phyloP scores from a whole-genome alignment of 2,113 vertebrate species.

The Hemiscyllium ocellatum region DNA sequence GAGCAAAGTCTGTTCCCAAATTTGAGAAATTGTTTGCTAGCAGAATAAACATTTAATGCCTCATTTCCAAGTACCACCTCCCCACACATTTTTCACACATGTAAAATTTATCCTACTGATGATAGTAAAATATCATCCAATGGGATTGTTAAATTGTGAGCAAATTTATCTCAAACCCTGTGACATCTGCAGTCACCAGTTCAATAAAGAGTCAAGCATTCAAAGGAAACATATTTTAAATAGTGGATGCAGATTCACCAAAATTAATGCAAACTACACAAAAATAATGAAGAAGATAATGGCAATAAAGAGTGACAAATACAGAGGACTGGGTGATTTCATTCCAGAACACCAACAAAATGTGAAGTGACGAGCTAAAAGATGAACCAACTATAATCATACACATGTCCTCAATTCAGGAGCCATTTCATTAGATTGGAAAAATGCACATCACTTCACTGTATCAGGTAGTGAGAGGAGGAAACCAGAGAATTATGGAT shows the following conservation, averaged over 20 bases:
- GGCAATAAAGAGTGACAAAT: neutral
- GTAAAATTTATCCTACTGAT: neutral
- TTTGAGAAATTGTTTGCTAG: neutral
- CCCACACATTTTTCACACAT: neutral
- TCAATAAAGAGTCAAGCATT: neutral
- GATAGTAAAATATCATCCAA: neutral
- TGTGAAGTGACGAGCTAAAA: no score
- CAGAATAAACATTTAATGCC: neutral
- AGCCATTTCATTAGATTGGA: no score
- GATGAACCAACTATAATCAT: no score
- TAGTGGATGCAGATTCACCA: neutral
- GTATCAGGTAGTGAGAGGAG: no score
- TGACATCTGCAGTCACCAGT: neutral
- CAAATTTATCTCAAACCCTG: neutral
- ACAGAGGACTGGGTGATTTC: neutral
- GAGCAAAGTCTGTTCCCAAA: neutral
- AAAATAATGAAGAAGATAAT: neutral
- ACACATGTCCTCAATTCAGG: no score
- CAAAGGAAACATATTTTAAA: neutral
- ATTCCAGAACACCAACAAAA: neutral
- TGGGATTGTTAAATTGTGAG: neutral
- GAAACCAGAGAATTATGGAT: no score
- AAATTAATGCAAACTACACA: neutral
- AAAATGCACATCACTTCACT: no score
- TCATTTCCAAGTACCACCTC: no score